Evolutionary conservation across 1,140 invertebrate species (phyloP).

Genomic region (Diachasma alloeum): DNA sequence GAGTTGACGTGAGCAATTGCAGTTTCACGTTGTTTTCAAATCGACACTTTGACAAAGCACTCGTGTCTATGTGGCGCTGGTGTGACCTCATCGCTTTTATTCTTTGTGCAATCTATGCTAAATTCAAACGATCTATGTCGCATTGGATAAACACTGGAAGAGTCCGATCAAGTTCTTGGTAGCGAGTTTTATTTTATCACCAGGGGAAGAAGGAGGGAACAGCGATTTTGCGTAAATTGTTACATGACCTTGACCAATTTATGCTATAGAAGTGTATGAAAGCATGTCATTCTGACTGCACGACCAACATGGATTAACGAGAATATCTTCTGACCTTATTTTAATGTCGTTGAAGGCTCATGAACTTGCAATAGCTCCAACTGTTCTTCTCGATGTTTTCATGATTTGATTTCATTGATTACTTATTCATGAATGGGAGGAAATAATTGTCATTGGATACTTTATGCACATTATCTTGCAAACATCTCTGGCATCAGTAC

Average conservation of each 20-base stretch:
- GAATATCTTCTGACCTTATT: conserved; percentile 12
- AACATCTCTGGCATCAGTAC: too few relatives aligned
- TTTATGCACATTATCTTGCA: too few relatives aligned
- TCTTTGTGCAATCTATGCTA: background rate
- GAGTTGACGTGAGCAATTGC: background rate
- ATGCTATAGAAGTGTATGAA: background rate
- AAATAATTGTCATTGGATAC: too few relatives aligned
- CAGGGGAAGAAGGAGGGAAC: background rate
- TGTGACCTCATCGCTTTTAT: background rate
- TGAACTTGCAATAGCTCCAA: background rate
- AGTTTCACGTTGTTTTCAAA: background rate
- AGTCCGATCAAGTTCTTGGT: too few relatives aligned
- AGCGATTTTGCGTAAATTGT: background rate
- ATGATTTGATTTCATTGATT: too few relatives aligned
- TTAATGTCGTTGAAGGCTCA: background rate
- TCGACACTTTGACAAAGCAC: background rate
- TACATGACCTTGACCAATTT: conserved; percentile 14
- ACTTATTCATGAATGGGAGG: too few relatives aligned
- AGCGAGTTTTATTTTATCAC: background rate
- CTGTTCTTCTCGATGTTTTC: background rate
- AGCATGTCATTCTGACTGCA: conserved; percentile 4
- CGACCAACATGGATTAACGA: background rate
- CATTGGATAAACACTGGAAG: too few relatives aligned
- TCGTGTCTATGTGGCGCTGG: background rate
- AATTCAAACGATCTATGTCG: background rate